Base-by-base conservation (phyloP, 1,140 invertebrate genomes). In the Holotrichia oblita region DNA sequence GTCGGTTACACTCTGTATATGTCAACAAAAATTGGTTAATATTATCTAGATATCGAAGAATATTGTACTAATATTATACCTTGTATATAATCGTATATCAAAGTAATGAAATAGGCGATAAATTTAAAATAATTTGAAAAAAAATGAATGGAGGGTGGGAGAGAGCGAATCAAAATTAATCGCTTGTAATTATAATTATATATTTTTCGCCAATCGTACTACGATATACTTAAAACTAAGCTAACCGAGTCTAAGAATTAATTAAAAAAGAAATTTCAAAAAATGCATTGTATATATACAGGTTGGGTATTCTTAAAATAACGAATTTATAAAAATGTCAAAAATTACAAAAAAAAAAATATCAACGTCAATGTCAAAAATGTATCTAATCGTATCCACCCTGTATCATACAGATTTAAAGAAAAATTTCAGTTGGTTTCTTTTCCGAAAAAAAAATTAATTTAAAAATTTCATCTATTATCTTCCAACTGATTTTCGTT, bases 161-260 rank as follows among this genome's bases (percentile, higher is more conserved):
- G 44, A 61, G 41, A 14, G 34, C 76, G 48, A 42, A 48, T 27
- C 20, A 76, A 79, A 17, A 20, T 40, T 64, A 73, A 77, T 40
- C 22, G 22, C 7, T 27, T 48, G 17, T 61, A 55, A 59, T 10
- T 42, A 48, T n/a, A 55, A 79, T 64, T 64, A 40, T 78, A 79
- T 24, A 22, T 40, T 61, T 22, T 73, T 75, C 48, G 48, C 34
- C 24, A 64, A 77, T 64, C 24, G n/a, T 14, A 34, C 59, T 55
- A 40, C 20, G 42, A 78, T 55, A 80, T 41, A 42, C 75, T 48
- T 44, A 55, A 9, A 77, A 77, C 73, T 76, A 80, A 48, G 77
- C 77, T 48, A 77, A 78, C 69, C 77, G 77, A 79, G 72, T 20
- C 61, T 75, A 75, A 14, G 41, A 20, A 73, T 69, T 73, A 79